Percentiles rank a stretch among this genome's conserved stretches.
Conservation (phyloP, 2,888 invertebrate species). For the Pinctada fucata region DNA sequence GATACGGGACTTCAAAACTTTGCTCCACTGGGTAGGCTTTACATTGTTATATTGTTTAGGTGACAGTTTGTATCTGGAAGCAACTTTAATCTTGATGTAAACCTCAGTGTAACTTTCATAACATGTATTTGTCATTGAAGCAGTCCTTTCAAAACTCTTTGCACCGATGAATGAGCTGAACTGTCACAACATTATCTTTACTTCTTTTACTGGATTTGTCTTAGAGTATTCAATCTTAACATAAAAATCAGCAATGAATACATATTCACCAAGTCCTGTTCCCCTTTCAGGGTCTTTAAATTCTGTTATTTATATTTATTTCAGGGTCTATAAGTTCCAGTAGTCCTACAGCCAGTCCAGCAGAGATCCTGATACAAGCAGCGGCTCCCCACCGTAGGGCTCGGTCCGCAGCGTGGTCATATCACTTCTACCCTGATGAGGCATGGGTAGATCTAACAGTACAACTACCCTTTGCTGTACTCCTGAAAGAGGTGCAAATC, state of each 20-base stretch:
- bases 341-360: slow-evolving; percentile 91
- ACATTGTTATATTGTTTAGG: background rate
- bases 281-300: background rate
- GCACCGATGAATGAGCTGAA: too few species aligned
- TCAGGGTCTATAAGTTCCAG: slow-evolving; percentile 85
- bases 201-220: too few species aligned
- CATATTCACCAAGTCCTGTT: too few species aligned
- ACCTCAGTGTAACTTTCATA: too few species aligned
- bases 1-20: slow-evolving; percentile 90
- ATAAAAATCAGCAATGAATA: too few species aligned
- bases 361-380: slow-evolving; percentile 91
- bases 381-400: slow-evolving; percentile 89
- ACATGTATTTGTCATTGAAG: too few species aligned
- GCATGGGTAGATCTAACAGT: slow-evolving; percentile 90
- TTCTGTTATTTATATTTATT: slow-evolving; percentile 25
- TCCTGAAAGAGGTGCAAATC: slow-evolving; percentile 88
- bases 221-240: too few species aligned
- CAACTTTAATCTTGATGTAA: too few species aligned
- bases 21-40: slow-evolving; percentile 86
- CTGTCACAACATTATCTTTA: too few species aligned
- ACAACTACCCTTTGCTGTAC: slow-evolving; percentile 90
- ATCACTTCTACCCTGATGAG: slow-evolving; percentile 95
- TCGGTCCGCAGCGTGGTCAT: slow-evolving; percentile 95
- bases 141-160: too few species aligned
- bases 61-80: too few species aligned